Percentiles rank a stretch among this genome's conserved stretches.
phyloP scores from a whole-genome alignment of 2,888 invertebrate genomes.

The Eucera pruinosa region DNA sequence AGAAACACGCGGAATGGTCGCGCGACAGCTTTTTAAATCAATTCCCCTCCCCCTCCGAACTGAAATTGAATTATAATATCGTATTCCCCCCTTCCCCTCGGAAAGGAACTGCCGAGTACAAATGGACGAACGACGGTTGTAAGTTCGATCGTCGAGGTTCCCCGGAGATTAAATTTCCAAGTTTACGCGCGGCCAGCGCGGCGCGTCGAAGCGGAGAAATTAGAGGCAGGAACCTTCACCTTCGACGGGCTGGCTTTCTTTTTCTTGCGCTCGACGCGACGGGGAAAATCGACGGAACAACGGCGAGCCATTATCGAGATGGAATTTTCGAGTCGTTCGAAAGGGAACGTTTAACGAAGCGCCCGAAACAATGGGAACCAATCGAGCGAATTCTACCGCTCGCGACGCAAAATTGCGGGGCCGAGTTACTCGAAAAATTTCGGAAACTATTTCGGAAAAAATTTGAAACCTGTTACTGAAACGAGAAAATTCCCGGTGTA shows the following conservation, averaged over 20 bases:
- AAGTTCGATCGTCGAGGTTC: conserved; percentile 10
- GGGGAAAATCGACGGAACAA: conserved; percentile 9
- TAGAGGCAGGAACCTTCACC: conserved; percentile 35
- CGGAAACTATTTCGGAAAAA: too few species aligned
- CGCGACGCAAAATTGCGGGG: too few species aligned
- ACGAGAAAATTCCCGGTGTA: too few species aligned
- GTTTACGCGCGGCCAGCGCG: conserved; percentile 30
- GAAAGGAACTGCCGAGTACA: too few species aligned
- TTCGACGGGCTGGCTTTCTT: conserved; percentile 6
- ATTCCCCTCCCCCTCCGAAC: too few species aligned
- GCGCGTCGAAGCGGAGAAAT: conserved; percentile 31
- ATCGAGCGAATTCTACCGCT: conserved; percentile 12
- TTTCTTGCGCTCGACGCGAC: conserved; percentile 5
- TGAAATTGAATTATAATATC: too few species aligned
- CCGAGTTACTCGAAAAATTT: too few species aligned
- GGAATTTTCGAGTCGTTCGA: conserved; percentile 38
- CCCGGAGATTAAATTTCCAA: conserved; percentile 51
- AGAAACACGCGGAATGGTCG: too few species aligned
- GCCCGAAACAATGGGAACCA: conserved; percentile 7
- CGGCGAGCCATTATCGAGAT: conserved; percentile 31
- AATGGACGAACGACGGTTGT: too few species aligned
- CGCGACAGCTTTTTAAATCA: too few species aligned
- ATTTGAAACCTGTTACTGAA: too few species aligned
- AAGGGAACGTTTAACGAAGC: conserved; percentile 30
- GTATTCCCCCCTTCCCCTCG: too few species aligned